Evolutionary conservation across 2,888 invertebrate species (phyloP).

Genomic region (Mycogona germanica): DNA sequence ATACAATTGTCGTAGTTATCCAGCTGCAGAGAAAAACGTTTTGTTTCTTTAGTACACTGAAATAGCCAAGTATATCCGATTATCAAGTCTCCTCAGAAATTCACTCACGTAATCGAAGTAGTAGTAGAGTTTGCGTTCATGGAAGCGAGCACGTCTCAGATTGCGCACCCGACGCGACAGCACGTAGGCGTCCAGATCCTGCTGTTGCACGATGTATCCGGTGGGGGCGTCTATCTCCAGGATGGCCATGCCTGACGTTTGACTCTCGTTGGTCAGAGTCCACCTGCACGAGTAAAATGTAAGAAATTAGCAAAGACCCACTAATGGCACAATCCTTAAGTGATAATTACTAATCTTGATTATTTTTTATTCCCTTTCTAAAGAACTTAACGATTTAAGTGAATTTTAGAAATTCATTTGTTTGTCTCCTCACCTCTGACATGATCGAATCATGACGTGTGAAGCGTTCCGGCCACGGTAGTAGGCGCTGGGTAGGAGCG

Average conservation of each 20-base stretch:
- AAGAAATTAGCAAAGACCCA: not conserved
- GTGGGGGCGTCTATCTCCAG: constrained; percentile 77
- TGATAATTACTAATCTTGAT: not conserved
- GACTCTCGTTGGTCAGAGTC: constrained; percentile 61
- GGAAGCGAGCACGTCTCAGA: constrained; percentile 71
- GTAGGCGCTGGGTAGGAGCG: constrained; percentile 55
- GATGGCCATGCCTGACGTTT: constrained; percentile 76
- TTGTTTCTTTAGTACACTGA: not conserved
- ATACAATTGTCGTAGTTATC: constrained; percentile 75
- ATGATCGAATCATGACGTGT: constrained; percentile 71
- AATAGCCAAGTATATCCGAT: not conserved
- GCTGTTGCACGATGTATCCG: constrained; percentile 82
- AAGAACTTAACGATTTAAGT: not conserved
- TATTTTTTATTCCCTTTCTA: no score
- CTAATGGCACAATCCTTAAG: not conserved
- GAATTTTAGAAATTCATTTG: not conserved
- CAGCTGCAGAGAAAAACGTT: constrained; percentile 45
- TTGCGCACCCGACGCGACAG: constrained; percentile 61
- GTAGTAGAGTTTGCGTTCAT: constrained; percentile 70
- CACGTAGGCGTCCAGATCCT: constrained; percentile 74
- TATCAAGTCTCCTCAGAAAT: not conserved
- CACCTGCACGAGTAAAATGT: constrained; percentile 44
- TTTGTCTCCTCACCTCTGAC: constrained; percentile 56
- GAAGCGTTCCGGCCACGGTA: constrained; percentile 88
- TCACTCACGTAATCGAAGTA: constrained; percentile 82